Base-by-base conservation (phyloP, 2,113 vertebrate species). In the Trachemys scripta region DNA sequence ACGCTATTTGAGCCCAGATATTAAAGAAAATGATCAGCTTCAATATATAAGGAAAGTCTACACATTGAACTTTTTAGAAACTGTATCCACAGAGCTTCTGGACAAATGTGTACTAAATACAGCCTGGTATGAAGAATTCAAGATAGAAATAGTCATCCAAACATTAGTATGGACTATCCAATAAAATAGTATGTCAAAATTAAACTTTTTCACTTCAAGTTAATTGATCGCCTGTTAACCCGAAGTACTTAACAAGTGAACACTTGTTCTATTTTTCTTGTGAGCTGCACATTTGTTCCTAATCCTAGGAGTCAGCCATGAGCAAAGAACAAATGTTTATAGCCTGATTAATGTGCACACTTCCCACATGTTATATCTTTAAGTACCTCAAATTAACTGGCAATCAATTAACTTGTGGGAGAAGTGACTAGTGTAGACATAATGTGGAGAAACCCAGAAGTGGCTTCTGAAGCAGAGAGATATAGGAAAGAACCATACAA, bases 61-160 rank as follows among this genome's bases (percentile, higher is more conserved):
- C 19, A 51, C 5, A 1, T 29, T 82, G 53, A 31, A 6, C 0
- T 0, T 1, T 2, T 27, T 82, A 57, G 88, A 22, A 54, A 11
- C 9, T 59, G 11, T 29, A 25, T 11, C 19, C 12, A 85, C 31
- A 24, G 3, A 50, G 8, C 6, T 2, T 47, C 53, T 72, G 90
- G 2, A 20, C 0, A 2, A 82, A 56, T 10, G 0, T 62, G 72
- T 82, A 22, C 5, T 88, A 1, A 47, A 54, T n/a, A 5, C n/a
- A 12, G 3, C 22, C 35, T 50, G 79, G 31, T 4, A 80, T 8
- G 3, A 51, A 69, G 83, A 92, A 82, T 54, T 47, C 49, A 92
- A 69, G 10, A 22, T 38, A 17, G 75, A 94, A 92, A 65, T 47
- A 22, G 9, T 72, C 35, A 27, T n/a, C 49, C 22, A 42, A 57